Percentiles rank a stretch among this genome's conserved stretches.
Conservation (phyloP, 2,888 invertebrate genomes). For the Cephonodes hylas region DNA sequence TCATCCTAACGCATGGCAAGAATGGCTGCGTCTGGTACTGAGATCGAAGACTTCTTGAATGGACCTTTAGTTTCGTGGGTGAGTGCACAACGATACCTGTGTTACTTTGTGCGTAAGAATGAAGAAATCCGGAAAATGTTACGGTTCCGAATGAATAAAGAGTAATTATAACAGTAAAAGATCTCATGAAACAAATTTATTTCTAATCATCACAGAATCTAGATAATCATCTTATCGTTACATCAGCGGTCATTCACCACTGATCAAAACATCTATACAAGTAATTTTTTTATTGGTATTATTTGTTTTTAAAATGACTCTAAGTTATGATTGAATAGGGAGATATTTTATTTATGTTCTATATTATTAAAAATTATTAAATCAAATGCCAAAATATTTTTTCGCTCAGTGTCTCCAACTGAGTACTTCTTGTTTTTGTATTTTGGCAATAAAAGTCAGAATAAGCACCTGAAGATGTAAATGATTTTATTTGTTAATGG, state of each 20-base stretch:
- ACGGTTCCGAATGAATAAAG: slow-evolving; percentile 57
- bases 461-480: too few relatives aligned
- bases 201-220: neutral
- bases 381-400: too few relatives aligned
- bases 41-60: slow-evolving; percentile 91
- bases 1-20: slow-evolving; percentile 66
- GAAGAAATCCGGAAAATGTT: slow-evolving; percentile 54
- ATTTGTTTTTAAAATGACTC: neutral
- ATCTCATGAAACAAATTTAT: neutral
- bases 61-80: slow-evolving; percentile 94
- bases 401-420: too few relatives aligned
- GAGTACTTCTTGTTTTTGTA: too few relatives aligned
- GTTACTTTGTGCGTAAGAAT: slow-evolving; percentile 54
- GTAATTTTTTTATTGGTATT: neutral
- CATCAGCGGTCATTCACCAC: neutral
- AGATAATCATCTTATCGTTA: neutral
- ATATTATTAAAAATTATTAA: too few relatives aligned
- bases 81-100: slow-evolving; percentile 76
- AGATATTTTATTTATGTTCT: too few relatives aligned
- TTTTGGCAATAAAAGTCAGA: too few relatives aligned
- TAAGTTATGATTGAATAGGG: too few relatives aligned
- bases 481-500: too few relatives aligned
- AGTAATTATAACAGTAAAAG: slow-evolving; percentile 14
- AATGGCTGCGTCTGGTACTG: slow-evolving; percentile 84
- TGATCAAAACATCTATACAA: neutral